phyloP scores from a whole-genome alignment of 30 jellyfish, hydroid and myxozoan species.

The Haliclystus octoradiatus region DNA sequence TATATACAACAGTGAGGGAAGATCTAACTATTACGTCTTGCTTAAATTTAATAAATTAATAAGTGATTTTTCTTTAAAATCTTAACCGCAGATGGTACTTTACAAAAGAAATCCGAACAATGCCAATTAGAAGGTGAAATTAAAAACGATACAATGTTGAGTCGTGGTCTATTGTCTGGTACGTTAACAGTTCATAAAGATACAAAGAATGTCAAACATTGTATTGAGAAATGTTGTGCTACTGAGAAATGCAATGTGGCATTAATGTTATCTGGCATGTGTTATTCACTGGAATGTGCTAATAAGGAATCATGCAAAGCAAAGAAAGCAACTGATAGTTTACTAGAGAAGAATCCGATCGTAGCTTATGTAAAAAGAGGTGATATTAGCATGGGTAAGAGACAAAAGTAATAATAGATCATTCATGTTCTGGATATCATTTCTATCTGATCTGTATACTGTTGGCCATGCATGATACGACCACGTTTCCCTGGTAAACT shows the following conservation, averaged over 20 bases:
- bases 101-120: conserved; percentile 39
- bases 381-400: conserved; percentile 77
- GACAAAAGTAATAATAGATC: background rate
- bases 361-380: conserved; percentile 96
- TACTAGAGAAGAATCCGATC: conserved; percentile 57
- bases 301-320: conserved; percentile 78
- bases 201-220: conserved; percentile 20
- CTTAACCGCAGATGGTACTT: conserved; percentile 91
- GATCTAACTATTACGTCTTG: too few species aligned
- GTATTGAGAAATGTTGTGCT: conserved; percentile 80
- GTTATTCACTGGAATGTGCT: conserved; percentile 97
- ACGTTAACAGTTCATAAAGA: conserved; percentile 61
- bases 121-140: conserved; percentile 80
- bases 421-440: too few species aligned
- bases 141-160: conserved; percentile 67
- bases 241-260: conserved; percentile 91
- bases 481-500: too few species aligned
- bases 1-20: too few species aligned
- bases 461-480: too few species aligned
- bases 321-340: conserved; percentile 64
- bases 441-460: too few species aligned
- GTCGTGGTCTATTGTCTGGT: conserved; percentile 95
- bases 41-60: too few species aligned
- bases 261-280: conserved; percentile 67
- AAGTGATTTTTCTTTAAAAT: too few species aligned